Evolutionary conservation across 2,797 vertebrate genomes (phyloP).

Genomic region (Oreochromis mossambicus): DNA sequence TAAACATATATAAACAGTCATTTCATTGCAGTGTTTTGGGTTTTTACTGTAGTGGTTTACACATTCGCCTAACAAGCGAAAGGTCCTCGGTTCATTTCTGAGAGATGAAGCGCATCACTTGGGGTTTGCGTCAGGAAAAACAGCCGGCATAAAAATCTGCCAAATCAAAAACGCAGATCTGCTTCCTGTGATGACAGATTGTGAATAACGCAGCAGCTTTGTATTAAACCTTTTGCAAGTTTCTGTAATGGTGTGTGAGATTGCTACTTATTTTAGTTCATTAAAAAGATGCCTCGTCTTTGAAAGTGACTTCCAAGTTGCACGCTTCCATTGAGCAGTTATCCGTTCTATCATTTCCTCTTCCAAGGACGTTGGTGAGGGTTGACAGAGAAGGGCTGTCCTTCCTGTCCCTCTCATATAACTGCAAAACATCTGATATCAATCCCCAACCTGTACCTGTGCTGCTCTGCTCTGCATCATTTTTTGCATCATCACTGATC

Average conservation of each 20-base stretch:
- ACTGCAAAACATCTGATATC: constrained; percentile 49
- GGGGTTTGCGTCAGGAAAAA: accelerated
- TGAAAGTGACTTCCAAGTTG: background rate
- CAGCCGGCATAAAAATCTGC: accelerated
- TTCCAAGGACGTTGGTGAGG: constrained; percentile 19
- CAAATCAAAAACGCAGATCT: background rate
- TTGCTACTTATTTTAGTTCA: background rate
- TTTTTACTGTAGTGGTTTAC: background rate
- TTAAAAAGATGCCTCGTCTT: background rate
- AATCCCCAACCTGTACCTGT: background rate
- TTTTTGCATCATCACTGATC: background rate
- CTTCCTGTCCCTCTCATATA: constrained; percentile 54
- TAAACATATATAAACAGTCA: background rate
- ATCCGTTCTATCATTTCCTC: constrained; percentile 2
- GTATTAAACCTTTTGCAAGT: background rate
- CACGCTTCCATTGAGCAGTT: background rate
- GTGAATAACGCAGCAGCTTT: background rate
- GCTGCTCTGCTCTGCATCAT: background rate
- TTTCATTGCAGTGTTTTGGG: background rate
- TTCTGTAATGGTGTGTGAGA: background rate
- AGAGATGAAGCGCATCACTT: background rate
- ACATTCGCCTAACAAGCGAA: background rate
- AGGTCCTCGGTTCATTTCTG: background rate
- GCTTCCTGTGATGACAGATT: background rate
- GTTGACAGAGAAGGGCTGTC: constrained; percentile 18